Conservation (phyloP, 2,113 vertebrate species). For the Actinemys pallida region DNA sequence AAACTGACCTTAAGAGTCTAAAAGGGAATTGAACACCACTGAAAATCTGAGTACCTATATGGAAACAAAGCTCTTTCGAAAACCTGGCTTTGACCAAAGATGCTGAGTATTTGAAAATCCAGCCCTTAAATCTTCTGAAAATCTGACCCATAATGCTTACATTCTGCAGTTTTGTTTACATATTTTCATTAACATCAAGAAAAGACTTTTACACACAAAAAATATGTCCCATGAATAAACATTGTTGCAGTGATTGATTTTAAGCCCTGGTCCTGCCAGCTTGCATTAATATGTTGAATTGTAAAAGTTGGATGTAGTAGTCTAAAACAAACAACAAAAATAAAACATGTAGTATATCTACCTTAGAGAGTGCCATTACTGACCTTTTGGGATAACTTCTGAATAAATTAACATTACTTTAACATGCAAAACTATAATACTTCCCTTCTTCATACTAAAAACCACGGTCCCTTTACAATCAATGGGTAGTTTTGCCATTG, state of each 20-base stretch:
- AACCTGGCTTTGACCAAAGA: background rate
- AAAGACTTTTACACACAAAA: background rate
- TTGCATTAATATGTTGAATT: background rate
- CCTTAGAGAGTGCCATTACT: background rate
- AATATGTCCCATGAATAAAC: background rate
- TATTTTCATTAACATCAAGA: background rate
- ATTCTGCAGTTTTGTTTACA: background rate
- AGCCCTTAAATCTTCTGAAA: background rate
- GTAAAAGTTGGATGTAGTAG: background rate
- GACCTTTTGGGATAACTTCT: background rate
- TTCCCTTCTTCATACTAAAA: background rate
- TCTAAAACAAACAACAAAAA: background rate
- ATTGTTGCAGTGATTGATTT: background rate
- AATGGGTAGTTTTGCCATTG: background rate
- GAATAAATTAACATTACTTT: background rate
- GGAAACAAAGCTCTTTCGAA: background rate
- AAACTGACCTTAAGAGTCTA: too few relatives aligned
- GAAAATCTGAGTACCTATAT: background rate
- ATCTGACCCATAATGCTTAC: background rate
- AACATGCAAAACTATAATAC: background rate
- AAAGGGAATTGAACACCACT: background rate
- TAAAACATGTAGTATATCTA: background rate
- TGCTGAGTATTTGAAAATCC: background rate
- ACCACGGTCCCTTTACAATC: background rate
- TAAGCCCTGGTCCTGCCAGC: background rate